Base-by-base conservation (phyloP, 2,113 vertebrate species). In the Cettia cetti region DNA sequence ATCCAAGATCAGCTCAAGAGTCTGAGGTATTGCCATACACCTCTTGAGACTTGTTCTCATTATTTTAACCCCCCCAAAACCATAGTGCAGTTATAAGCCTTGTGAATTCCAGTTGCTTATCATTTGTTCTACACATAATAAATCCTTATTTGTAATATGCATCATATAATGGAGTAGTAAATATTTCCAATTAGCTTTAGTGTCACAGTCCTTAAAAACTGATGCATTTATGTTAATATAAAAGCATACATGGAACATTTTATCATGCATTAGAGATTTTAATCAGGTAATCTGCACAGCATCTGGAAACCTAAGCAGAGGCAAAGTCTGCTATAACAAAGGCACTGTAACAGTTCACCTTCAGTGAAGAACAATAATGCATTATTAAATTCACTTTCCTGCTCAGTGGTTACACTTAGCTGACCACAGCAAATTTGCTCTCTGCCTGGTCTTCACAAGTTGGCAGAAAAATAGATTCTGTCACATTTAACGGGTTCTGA, bases 331-430 rank as follows among this genome's bases (percentile, higher is more conserved):
- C 98, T 98, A 71, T 98, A 98, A 98, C 98, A 98, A 98, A 98
- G 98, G 98, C 99, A 99, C 98, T 99, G 98, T 98, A 98, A 99
- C 98, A 99, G 99, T 99, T 99, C 99, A 99, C 99, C 99, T 99
- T 99, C 98, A 99, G 99, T 98, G 99, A 99, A 99, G 99, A 99
- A 99, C 99, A 99, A 99, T 99, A 99, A 99, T 99, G 98, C 99
- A 99, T 99, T 99, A 99, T 99, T 99, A 99, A 99, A 99, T 99
- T 99, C 99, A 99, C 99, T 99, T 99, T 99, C 98, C 99, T 98
- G 98, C 98, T 99, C 98, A 99, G 98, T 98, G 99, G 99, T 99
- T 99, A 99, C 99, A 99, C 99, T 99, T 99, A 99, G 99, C 99
- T 99, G 99, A 99, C 99, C 99, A 99, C 99, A 99, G 99, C 99